Evolutionary conservation across 1,140 invertebrate species (phyloP).

Genomic region (Drosophila mayri): DNA sequence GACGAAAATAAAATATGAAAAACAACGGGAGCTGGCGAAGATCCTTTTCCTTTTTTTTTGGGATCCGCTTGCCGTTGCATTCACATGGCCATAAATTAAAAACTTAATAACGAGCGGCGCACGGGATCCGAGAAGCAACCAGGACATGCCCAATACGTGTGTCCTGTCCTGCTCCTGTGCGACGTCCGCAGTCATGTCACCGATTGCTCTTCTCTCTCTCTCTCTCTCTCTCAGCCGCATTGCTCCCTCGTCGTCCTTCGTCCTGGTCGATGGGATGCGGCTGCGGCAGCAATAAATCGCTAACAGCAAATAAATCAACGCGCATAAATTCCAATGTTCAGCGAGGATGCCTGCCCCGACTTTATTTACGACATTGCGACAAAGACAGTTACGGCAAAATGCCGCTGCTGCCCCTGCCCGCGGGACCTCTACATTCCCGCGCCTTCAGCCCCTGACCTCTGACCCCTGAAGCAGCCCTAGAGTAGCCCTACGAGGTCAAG

Average conservation of each 20-base stretch:
- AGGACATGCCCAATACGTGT: constrained; percentile 80
- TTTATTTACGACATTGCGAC: constrained; percentile 83
- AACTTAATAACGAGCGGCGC: constrained; percentile 80
- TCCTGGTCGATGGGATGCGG: constrained; percentile 54
- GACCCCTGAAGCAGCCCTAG: neutral
- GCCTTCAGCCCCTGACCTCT: constrained; percentile 29
- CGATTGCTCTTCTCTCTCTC: constrained; percentile 23
- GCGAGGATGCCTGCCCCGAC: constrained; percentile 76
- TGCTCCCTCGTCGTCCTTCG: constrained; percentile 7
- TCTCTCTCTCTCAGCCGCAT: neutral
- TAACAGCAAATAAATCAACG: constrained; percentile 85
- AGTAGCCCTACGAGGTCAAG: constrained; percentile 36
- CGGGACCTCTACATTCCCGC: constrained; percentile 8
- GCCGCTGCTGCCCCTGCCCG: constrained; percentile 44
- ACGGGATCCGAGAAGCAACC: constrained; percentile 56
- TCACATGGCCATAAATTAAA: constrained; percentile 83
- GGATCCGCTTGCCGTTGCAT: constrained; percentile 52
- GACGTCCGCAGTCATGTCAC: constrained; percentile 60
- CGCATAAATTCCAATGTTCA: constrained; percentile 84
- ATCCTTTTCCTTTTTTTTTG: constrained; percentile 18
- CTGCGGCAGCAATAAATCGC: constrained; percentile 84
- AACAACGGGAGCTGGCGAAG: constrained; percentile 20
- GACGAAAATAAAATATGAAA: constrained; percentile 28
- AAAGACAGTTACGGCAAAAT: constrained; percentile 80
- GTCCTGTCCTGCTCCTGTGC: constrained; percentile 61